Evolutionary conservation across 2,888 invertebrate species (phyloP), one percentile per base, ranked within the genome.

Genomic region (Stenodema calcarata): DNA sequence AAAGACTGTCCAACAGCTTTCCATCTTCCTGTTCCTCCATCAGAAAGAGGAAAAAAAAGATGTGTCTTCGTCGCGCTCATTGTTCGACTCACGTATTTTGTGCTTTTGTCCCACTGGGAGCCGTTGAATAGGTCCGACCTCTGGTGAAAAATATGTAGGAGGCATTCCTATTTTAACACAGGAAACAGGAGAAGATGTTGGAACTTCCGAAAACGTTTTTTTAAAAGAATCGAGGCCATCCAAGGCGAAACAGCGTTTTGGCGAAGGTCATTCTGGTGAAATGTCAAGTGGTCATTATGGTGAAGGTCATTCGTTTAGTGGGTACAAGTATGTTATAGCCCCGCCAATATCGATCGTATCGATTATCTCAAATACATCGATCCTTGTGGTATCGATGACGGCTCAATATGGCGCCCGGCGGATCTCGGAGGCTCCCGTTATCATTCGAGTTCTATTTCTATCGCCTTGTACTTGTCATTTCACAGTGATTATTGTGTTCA

Each of bases 31-130:
- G 82, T 35, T 69, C n/a, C n/a, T n/a, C 54, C 82, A 78, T 78
- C 78, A 44, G 78, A 4, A 69, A 82, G 62, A n/a, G n/a, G n/a
- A n/a, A n/a, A n/a, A n/a, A 82, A 69, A 82, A 50, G 28, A 82
- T 69, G 69, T 82, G 62, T 82, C 69, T 82, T 69, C 82, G 78
- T 42, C 47, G 27, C 35, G 78, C 41, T 69, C 82, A 42, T 82
- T 82, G 82, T 82, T 82, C 54, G 82, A 62, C 62, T 62, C 82
- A 82, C 82, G 82, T 82, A 82, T 69, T 82, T 2, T 82, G 54
- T 81, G 62, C 62, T 35, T 81, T 81, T 81, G 54, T 81, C 41
- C 73, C 44, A 6, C 7, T 7, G 44, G 41, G 78, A 23, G 44
- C 78, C 78, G 42, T 78, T 78, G 42, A 44, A 78, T 78, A 78